These are phyloP conservation scores for Corythucha ciliata DNA, from an alignment of 2,888 invertebrate genomes.

Conservation along the genomic window DNA sequence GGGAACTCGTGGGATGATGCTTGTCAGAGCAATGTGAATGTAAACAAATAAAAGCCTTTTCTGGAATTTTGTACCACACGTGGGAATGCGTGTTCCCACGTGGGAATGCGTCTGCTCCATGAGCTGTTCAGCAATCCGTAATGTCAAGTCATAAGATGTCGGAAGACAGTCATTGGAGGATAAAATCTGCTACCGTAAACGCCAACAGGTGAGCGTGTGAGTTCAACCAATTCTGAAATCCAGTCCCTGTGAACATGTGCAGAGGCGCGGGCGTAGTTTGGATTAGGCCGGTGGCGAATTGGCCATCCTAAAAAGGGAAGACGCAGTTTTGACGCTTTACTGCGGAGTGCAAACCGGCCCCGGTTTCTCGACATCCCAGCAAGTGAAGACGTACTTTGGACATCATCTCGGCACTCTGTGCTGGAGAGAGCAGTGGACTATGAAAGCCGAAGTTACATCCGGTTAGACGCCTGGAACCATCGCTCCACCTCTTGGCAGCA, in stretches of 20 bases:
- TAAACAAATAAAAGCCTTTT: too few relatives aligned
- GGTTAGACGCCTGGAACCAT: neutral
- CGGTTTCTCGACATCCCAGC: neutral
- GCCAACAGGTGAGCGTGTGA: neutral
- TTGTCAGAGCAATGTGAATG: too few relatives aligned
- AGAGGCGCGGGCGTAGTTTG: neutral
- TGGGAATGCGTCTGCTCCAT: too few relatives aligned
- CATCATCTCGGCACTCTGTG: neutral
- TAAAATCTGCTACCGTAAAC: neutral
- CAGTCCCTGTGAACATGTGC: neutral
- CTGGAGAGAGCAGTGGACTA: neutral
- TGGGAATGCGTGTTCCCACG: too few relatives aligned
- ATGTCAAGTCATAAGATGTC: too few relatives aligned
- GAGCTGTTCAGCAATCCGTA: too few relatives aligned
- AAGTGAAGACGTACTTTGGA: neutral
- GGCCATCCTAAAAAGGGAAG: neutral
- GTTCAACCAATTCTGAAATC: constrained; percentile 1
- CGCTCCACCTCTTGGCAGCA: neutral
- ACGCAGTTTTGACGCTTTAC: neutral
- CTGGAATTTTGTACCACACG: too few relatives aligned
- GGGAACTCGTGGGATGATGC: too few relatives aligned
- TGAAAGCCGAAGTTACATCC: neutral
- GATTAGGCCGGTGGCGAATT: neutral
- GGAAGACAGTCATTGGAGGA: too few relatives aligned
- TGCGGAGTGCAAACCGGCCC: neutral